A percentile compares a stretch with the other conserved stretches of the same genome.
Conservation (phyloP, 2,113 vertebrate species). For the Calyptommatus sinebrachiatus region DNA sequence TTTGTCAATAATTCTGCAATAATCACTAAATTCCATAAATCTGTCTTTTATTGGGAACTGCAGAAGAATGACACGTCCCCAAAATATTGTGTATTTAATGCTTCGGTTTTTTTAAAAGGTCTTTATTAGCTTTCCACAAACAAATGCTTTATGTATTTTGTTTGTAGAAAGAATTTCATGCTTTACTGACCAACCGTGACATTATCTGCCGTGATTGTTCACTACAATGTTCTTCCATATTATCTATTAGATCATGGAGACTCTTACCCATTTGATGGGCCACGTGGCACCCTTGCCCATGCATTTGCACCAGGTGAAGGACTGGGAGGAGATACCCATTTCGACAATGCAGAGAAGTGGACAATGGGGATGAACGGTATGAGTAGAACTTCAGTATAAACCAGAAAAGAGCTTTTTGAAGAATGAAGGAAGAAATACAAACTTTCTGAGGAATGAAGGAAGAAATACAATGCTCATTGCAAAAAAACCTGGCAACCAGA, state of each 20-base stretch:
- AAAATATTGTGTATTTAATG: background rate
- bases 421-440: too few species aligned
- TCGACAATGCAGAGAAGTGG: conserved; percentile 62
- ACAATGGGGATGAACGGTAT: conserved; percentile 57
- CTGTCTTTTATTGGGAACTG: background rate
- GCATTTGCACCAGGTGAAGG: conserved; percentile 62
- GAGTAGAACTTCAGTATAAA: background rate
- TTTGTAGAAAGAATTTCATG: background rate
- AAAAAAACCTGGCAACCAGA: background rate
- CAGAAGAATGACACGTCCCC: too few species aligned
- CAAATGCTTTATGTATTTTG: too few species aligned
- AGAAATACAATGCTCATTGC: background rate
- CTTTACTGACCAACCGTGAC: background rate
- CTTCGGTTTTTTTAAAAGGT: too few species aligned
- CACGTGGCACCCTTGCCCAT: conserved; percentile 50
- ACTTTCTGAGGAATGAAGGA: background rate
- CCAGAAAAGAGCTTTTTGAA: background rate
- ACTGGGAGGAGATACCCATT: conserved; percentile 58
- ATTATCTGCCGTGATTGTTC: background rate
- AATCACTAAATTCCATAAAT: background rate
- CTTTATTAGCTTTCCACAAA: too few species aligned
- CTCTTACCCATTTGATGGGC: conserved; percentile 57
- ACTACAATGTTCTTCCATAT: conserved; percentile 6
- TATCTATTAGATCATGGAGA: conserved; percentile 57
- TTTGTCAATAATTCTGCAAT: background rate